Evolutionary conservation across 92 coral and sea anemone genomes (phyloP).

Genomic region (Palythoa heliodiscus): DNA sequence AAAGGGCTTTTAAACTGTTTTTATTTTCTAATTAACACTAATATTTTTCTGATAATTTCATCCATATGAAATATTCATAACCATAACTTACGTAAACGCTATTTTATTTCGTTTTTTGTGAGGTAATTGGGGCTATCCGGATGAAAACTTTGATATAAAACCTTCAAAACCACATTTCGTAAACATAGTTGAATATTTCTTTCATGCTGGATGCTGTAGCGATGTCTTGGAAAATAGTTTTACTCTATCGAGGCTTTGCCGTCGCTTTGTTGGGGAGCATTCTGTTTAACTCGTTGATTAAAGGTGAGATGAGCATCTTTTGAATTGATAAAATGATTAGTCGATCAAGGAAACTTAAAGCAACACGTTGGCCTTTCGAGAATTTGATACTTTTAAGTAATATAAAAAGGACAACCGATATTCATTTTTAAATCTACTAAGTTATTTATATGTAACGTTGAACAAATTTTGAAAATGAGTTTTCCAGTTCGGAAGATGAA

Average conservation of each 20-base stretch:
- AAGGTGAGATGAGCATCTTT: not conserved
- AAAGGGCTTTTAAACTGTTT: not conserved
- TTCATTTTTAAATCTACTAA: too few species aligned
- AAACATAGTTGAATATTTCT: not conserved
- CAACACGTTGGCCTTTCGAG: not conserved
- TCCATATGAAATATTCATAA: constrained; percentile 24
- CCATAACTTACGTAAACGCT: constrained; percentile 13
- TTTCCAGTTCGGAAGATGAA: too few species aligned
- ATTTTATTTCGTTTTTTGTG: not conserved
- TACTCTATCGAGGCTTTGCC: not conserved
- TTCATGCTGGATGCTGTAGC: not conserved
- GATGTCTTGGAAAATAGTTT: not conserved
- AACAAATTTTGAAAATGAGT: too few species aligned
- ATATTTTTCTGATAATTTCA: not conserved
- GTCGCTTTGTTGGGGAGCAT: not conserved
- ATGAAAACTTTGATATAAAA: not conserved
- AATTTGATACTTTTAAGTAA: not conserved
- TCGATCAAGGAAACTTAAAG: not conserved
- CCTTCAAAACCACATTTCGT: not conserved
- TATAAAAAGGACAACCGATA: too few species aligned
- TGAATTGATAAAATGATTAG: not conserved
- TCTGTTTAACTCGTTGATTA: not conserved
- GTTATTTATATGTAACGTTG: too few species aligned
- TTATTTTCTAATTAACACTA: not conserved
- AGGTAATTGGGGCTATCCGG: not conserved